Conservation (phyloP, 2,113 vertebrate species). For the Machaerirhynchus nigripectus region DNA sequence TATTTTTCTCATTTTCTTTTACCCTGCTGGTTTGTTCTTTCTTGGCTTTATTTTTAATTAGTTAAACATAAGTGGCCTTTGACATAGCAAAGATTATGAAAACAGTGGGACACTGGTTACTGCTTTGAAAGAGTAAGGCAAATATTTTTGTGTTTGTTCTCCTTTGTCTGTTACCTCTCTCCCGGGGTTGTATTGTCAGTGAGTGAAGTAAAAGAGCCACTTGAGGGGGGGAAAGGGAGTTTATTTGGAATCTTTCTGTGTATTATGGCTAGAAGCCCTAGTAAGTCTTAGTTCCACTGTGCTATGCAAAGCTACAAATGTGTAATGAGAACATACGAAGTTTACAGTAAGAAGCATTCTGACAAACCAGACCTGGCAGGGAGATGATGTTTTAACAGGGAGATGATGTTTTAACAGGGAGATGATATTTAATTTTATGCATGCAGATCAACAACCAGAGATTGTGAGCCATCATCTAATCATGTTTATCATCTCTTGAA, state of each 20-base stretch:
- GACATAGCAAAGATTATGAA: slow-evolving; percentile 54
- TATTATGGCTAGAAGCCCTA: not conserved
- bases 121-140: slow-evolving; percentile 36
- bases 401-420: no score
- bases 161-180: slow-evolving; percentile 23
- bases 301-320: not conserved
- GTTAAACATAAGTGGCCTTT: slow-evolving; percentile 62
- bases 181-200: slow-evolving; percentile 15
- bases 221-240: not conserved
- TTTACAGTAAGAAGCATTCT: not conserved
- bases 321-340: not conserved
- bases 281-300: not conserved
- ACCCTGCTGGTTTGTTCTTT: slow-evolving; percentile 40
- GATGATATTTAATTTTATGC: not conserved
- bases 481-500: not conserved
- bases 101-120: slow-evolving; percentile 35
- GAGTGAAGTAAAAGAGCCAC: not conserved
- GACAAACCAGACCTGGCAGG: not conserved
- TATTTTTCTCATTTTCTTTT: slow-evolving; percentile 53
- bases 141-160: slow-evolving; percentile 54
- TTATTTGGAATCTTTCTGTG: not conserved
- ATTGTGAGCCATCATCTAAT: not conserved
- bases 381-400: not conserved
- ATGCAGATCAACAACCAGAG: not conserved
- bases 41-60: slow-evolving; percentile 63